Percentiles rank a stretch among this genome's conserved stretches.
Conservation (phyloP, 2,888 invertebrate species). For the Aromia moschata region DNA sequence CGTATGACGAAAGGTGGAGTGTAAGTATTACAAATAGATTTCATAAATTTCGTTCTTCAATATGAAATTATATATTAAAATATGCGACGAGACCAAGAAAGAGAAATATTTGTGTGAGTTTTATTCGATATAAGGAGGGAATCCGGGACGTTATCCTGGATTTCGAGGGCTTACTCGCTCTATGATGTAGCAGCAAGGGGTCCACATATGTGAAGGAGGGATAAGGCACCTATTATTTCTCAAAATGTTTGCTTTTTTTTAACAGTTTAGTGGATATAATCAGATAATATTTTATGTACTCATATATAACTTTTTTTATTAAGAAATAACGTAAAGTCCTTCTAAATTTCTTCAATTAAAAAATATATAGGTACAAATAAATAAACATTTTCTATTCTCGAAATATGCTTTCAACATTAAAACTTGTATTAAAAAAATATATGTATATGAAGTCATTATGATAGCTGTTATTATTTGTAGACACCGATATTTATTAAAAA, state of each 20-base stretch:
- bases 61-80: slow-evolving; percentile 56
- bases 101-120: slow-evolving; percentile 54
- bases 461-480: no score
- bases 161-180: slow-evolving; percentile 47
- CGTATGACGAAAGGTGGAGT: background rate
- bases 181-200: slow-evolving; percentile 44
- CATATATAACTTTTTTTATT: no score
- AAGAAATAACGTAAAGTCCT: no score
- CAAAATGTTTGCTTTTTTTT: slow-evolving; percentile 6
- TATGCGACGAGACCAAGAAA: slow-evolving; percentile 53
- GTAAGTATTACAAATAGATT: slow-evolving; percentile 23
- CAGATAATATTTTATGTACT: no score
- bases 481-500: no score
- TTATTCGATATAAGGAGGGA: slow-evolving; percentile 54
- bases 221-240: slow-evolving; percentile 31
- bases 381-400: no score
- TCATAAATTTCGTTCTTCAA: slow-evolving; percentile 34
- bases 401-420: no score
- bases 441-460: no score
- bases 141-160: slow-evolving; percentile 57
- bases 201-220: slow-evolving; percentile 45
- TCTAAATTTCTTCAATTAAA: no score
- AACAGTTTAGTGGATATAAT: no score
- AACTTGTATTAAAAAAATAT: no score
- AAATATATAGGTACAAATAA: no score